Evolutionary conservation across 2,113 vertebrate genomes (phyloP), one percentile per base, ranked within the genome.

Genomic region (Ceyx melanurus): DNA sequence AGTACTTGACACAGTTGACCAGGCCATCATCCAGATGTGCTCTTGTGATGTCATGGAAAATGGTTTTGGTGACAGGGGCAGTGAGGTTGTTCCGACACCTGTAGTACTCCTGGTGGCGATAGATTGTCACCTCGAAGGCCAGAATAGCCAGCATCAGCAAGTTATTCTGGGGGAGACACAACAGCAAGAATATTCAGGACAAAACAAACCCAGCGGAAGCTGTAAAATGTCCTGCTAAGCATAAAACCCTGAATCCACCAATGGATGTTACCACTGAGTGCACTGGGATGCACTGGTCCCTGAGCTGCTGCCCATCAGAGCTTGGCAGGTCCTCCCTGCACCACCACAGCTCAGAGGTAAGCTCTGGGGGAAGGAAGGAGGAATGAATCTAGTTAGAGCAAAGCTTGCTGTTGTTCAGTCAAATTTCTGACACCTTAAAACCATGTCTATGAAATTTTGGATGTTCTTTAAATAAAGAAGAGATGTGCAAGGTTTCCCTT

Each of bases 51-150:
- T 99, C 98, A 77, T 99, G 99, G 96, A 99, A 99, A 96, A 99
- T 99, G 17, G 98, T 99, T 94, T 95, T 98, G 28, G 99, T 98
- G 25, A 98, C 98, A 0, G 99, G 99, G 37, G 98, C 87, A 0
- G 97, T 97, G 70, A 99, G 98, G 86, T 99, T 99, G 96, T 99
- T 99, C 91, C 98, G 98, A 86, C 99, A 98, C 29, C 99, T 97
- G 88, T 98, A 99, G 94, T 99, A 99, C 42, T 98, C 97, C 89
- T 99, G 99, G 92, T 99, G 99, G 48, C 99, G 98, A 89, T 99
- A 99, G 94, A 99, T 97, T 45, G 99, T 99, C 60, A 99, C 99
- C 97, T 99, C 99, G 43, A 99, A 99, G 21, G 98, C 99, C 94
- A 99, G 88, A 79, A 99, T 97, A 70, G 98, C 99, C 92, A 99